Base-by-base conservation (phyloP, 2,888 invertebrate species). In the Linnaemya tessellans region DNA sequence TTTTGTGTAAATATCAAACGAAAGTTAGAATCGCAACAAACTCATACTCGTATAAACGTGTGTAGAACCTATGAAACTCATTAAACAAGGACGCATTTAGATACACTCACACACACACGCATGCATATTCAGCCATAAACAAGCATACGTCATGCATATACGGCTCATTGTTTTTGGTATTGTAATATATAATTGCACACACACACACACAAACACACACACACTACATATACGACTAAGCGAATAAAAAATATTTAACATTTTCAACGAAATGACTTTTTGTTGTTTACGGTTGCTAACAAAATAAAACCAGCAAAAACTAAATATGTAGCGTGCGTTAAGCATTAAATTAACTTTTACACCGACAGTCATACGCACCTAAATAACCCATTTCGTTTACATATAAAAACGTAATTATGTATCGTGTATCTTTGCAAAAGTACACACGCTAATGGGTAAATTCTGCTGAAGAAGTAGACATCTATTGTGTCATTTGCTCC, bases 1-100 rank as follows among this genome's bases (percentile, higher is more conserved):
- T 90, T 90, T 89, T 89, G 90, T 91, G 91, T 91, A 89, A 88
- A 81, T 60, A 64, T 74, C 58, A 84, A 68, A 68, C 70, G 58
- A 81, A 84, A 79, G 70, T 70, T 64, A 68, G 30, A 56, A 64
- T 13, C 71, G 65, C 71, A 77, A 73, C 43, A 60, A 60, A 18
- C 43, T 41, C 35, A 54, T 13, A 43, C 22, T n/a, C n/a, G 51
- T 18, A 56, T 0, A 30, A 30, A 51, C 18, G 15, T 15, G 8
- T 18, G 18, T 41, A 22, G 41, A 67, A 38, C 49, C 64, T 46
- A 58, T 60, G 43, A 58, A 75, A 64, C 15, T 43, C 51, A 71
- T 67, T 49, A 65, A 35, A 58, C 25, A 38, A n/a, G 20, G 43
- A 60, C 70, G 30, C 64, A 56, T 18, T 71, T 41, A 25, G 9